Base-by-base conservation (phyloP, 2,888 invertebrate species). In the Chymomyza amoena region DNA sequence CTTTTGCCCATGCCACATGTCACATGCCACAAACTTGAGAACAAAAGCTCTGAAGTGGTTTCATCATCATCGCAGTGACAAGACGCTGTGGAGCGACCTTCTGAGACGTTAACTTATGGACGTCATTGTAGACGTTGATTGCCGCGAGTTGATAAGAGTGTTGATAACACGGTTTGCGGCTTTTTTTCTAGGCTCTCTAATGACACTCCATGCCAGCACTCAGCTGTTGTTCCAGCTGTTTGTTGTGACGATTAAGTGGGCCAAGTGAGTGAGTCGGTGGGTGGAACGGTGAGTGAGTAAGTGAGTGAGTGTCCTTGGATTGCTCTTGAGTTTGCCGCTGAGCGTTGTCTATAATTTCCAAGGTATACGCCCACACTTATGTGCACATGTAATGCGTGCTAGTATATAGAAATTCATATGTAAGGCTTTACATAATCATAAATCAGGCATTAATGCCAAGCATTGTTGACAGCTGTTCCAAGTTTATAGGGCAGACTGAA, bases 11-110 rank as follows among this genome's bases (percentile, higher is more conserved):
- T 13, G 39, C 39, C 39, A 3, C 39, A 45, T 51, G 68, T 36
- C 67, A 25, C 75, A 6, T 32, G 32, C 32, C 32, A 32, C 32
- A 32, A 6, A 75, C 80, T 82, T 69, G 80, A 78, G 76, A 74
- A 83, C 76, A 87, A 83, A 73, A 69, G 77, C 70, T 72, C 83
- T 76, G 78, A 82, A 87, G 88, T 82, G 76, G 64, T 71, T 64
- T 51, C 28, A 28, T 45, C 51, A n/a, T n/a, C n/a, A 32, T 32
- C 61, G 39, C 66, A 68, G 13, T 45, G 39, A 45, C 39, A 45
- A 45, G 39, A 13, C 39, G 39, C 39, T 45, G 39, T 13, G 39
- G 13, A 13, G 39, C 39, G 39, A 45, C 39, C 13, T 45, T 45
- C 39, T 45, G 6, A 45, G 39, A 45, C 39, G 13, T 45, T 13